Conservation (phyloP, 64 coral and sea anemone species). For the Astreopora myriophthalma region DNA sequence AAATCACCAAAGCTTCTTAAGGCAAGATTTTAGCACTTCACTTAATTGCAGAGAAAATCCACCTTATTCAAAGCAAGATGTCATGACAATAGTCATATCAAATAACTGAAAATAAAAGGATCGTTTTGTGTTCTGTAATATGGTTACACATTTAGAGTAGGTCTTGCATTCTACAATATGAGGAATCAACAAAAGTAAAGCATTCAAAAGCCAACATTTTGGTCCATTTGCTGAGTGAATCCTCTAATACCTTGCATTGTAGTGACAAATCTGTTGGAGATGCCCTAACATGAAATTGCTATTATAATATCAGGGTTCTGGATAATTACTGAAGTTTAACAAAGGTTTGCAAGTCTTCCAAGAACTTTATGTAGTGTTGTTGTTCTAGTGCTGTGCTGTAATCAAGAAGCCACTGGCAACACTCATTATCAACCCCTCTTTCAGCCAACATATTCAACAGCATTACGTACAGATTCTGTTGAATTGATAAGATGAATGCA, state of each 20-base stretch:
- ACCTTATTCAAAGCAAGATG: too few species aligned
- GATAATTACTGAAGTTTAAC: constrained; percentile 75
- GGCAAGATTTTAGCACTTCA: too few species aligned
- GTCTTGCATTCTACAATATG: neutral
- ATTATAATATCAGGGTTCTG: neutral
- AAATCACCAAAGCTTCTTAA: neutral
- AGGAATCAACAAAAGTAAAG: neutral
- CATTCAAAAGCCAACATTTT: neutral
- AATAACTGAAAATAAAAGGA: too few species aligned
- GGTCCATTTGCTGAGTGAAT: neutral
- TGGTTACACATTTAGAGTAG: neutral
- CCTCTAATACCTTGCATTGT: too few species aligned
- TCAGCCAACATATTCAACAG: constrained; percentile 88
- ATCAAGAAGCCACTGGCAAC: constrained; percentile 62
- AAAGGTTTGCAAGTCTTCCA: constrained; percentile 88
- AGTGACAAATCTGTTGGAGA: neutral
- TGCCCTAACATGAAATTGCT: neutral
- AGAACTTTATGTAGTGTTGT: constrained; percentile 88
- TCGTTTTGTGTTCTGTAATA: neutral
- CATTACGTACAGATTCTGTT: constrained; percentile 85
- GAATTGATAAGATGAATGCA: neutral
- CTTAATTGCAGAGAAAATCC: too few species aligned
- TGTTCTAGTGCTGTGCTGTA: constrained; percentile 92
- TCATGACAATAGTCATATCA: too few species aligned
- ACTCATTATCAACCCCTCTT: constrained; percentile 83